Conservation (phyloP, 2,113 vertebrate species). For the Grus americana region DNA sequence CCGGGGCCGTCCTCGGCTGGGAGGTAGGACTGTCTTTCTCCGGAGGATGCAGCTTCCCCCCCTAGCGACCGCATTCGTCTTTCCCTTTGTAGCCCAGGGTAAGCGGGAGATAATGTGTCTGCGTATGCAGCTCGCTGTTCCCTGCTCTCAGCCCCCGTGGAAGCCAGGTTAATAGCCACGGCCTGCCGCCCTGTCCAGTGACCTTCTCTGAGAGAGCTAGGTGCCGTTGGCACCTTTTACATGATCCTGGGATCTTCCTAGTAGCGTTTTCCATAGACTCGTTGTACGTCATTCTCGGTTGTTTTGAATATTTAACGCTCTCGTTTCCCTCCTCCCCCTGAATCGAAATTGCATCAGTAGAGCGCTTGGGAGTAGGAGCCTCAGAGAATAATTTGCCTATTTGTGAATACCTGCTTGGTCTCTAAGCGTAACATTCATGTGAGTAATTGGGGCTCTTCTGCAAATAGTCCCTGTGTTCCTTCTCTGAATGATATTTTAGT, state of each 20-base stretch:
- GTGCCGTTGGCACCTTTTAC: background rate
- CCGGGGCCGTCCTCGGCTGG: background rate
- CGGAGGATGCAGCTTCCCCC: background rate
- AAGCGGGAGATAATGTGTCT: background rate
- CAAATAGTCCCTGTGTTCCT: rapidly evolving
- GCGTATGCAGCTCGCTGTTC: background rate
- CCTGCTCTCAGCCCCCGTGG: background rate
- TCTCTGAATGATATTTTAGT: background rate
- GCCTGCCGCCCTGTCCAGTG: background rate
- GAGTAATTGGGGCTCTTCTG: background rate
- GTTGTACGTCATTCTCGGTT: rapidly evolving
- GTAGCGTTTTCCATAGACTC: rapidly evolving
- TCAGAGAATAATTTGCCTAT: background rate
- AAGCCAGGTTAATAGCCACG: background rate
- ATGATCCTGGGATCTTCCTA: background rate
- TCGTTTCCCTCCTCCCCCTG: background rate
- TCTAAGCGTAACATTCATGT: background rate
- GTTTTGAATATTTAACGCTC: background rate
- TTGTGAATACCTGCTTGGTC: background rate
- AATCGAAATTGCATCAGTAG: background rate
- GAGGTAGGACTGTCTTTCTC: background rate
- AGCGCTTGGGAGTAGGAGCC: background rate
- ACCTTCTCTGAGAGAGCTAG: background rate
- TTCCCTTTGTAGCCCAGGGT: slow-evolving; percentile 14
- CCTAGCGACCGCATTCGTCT: background rate